Conservation (phyloP, 1,140 invertebrate species). For the Chrysoperla carnea region DNA sequence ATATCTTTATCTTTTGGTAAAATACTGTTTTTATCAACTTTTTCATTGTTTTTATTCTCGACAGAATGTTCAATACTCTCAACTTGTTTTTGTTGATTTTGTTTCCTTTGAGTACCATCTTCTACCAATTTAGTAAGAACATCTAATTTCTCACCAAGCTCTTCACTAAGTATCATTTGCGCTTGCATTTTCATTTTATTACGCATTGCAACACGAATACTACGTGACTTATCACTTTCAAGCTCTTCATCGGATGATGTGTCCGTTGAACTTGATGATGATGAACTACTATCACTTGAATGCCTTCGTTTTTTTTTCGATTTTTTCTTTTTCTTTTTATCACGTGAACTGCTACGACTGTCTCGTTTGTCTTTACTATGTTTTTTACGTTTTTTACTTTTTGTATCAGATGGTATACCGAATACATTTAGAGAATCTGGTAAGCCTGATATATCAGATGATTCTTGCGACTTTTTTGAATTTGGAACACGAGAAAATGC, state of each 20-base stretch:
- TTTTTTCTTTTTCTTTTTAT: conserved; percentile 21
- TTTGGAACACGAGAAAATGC: conserved; percentile 30
- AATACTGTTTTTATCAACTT: too few species aligned
- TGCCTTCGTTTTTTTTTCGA: conserved; percentile 21
- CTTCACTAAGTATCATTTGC: conserved; percentile 27
- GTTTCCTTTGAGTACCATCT: conserved; percentile 13
- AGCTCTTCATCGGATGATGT: conserved; percentile 29
- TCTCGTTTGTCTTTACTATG: conserved; percentile 9
- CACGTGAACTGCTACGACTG: conserved; percentile 6
- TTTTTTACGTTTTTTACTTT: conserved; percentile 11
- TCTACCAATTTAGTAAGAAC: conserved; percentile 24
- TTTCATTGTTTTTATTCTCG: too few species aligned
- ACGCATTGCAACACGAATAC: conserved; percentile 47
- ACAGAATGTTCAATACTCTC: too few species aligned
- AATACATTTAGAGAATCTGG: neutral
- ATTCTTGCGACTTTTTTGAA: conserved; percentile 3
- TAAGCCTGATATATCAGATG: neutral
- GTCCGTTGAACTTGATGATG: conserved; percentile 26
- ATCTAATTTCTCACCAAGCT: conserved; percentile 19
- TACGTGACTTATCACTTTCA: conserved; percentile 32
- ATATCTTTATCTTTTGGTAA: too few species aligned
- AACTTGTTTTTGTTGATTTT: too few species aligned
- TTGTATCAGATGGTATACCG: neutral
- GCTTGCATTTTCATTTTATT: conserved; percentile 32
- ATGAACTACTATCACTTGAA: conserved; percentile 16